These are phyloP conservation scores for Macrotrachela quadricornifera DNA, from an alignment of 1,140 invertebrate species.

Conservation along the genomic window DNA sequence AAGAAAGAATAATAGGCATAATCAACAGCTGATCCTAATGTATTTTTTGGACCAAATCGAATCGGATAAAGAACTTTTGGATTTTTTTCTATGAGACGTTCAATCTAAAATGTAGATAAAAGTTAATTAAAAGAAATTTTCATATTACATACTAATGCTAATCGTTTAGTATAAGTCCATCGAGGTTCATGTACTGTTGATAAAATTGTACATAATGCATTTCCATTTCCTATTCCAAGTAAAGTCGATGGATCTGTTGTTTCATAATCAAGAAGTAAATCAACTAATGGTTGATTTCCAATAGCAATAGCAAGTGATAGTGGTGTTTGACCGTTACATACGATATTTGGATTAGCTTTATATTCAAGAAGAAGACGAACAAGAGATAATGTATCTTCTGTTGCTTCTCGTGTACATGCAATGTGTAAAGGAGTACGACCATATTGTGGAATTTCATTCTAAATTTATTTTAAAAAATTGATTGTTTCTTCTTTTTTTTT, in stretches of 20 bases:
- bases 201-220: conserved; percentile 23
- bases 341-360: conserved; percentile 21
- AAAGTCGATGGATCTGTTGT: conserved; percentile 19
- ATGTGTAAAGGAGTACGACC: conserved; percentile 28
- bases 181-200: conserved; percentile 23
- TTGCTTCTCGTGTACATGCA: conserved; percentile 17
- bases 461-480: too few species aligned
- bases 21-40: conserved; percentile 26
- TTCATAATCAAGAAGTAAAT: conserved; percentile 15
- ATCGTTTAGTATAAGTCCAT: conserved; percentile 15
- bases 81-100: conserved; percentile 21
- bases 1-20: conserved; percentile 20
- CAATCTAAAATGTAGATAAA: conserved; percentile 17
- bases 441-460: background rate
- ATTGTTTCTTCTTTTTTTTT: too few species aligned
- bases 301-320: conserved; percentile 24
- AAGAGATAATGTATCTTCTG: conserved; percentile 17
- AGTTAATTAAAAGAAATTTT: background rate
- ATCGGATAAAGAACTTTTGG: conserved; percentile 25
- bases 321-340: conserved; percentile 29
- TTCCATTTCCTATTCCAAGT: conserved; percentile 25
- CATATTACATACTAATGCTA: conserved; percentile 17
- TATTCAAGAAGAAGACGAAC: conserved; percentile 21
- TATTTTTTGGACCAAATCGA: conserved; percentile 20
- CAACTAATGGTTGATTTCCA: conserved; percentile 17